Percentiles rank a stretch among this genome's conserved stretches.
These are phyloP conservation scores for Monomorium pharaonis DNA, from an alignment of 1,140 invertebrate species.

Conservation along the genomic window DNA sequence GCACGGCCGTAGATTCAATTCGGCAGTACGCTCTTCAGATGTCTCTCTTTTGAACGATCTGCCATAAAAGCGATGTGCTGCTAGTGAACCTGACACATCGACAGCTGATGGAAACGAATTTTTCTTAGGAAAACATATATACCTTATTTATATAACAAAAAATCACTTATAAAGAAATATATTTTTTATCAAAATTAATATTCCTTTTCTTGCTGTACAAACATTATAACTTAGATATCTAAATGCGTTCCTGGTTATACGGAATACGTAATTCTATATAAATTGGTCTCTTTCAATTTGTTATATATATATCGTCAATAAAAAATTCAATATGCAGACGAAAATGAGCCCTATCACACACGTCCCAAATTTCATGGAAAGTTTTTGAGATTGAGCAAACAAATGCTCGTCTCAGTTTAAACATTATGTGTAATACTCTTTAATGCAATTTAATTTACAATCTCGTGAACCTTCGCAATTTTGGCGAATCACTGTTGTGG, in stretches of 20 bases:
- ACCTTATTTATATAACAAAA: background rate
- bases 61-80: background rate
- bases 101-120: background rate
- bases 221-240: background rate
- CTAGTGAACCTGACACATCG: background rate
- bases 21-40: background rate
- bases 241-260: background rate
- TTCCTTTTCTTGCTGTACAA: background rate
- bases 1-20: constrained; percentile 18
- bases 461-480: background rate
- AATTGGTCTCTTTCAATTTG: background rate
- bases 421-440: background rate
- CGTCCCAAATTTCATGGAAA: background rate
- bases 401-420: background rate
- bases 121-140: background rate
- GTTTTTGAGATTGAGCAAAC: background rate
- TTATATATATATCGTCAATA: background rate
- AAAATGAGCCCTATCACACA: background rate
- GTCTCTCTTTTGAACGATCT: constrained; percentile 25
- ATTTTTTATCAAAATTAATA: background rate
- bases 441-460: constrained; percentile 27
- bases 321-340: background rate
- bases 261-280: background rate
- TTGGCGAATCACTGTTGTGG: constrained; percentile 13
- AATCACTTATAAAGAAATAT: background rate